Base-by-base conservation (phyloP, 2,113 vertebrate genomes). In the Caracal caracal region DNA sequence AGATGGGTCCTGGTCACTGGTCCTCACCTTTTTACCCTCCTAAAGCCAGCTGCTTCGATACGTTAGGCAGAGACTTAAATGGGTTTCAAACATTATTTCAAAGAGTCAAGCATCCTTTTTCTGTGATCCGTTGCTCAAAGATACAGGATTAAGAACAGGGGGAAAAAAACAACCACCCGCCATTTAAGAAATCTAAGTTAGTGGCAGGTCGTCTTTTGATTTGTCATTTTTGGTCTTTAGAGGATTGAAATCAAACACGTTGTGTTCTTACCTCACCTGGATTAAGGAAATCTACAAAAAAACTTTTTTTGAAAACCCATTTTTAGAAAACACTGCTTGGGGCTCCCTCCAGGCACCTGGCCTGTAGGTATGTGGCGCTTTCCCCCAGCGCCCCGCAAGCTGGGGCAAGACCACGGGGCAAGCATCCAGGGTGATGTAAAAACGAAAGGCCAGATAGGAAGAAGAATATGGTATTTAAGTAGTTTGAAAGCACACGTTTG, bases 391-490 rank as follows among this genome's bases (percentile, higher is more conserved):
- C 35, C 75, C 76, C n/a, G 49, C 93, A 94, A 96, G 88, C 95
- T 37, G 90, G 0, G 26, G 95, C 95, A 96, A 75, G 92, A 95
- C 53, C 6, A 3, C 2, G 51, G 92, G 91, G 94, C 33, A 97
- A 87, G 87, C 76, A 92, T 92, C 83, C 98, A 98, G 96, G 95
- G 94, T 28, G 82, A 97, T 61, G 68, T 1, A 96, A 97, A 97
- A 95, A 3, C 73, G 82, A 95, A 97, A 96, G 88, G 63, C 80
- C 28, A 95, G 73, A 94, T 35, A 85, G 92, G 96, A 93, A 92
- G 92, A 37, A 30, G 92, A 97, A 86, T 88, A 86, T 82, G 97
- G 96, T 65, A 49, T 24, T 91, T 96, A 94, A 98, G 96, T 73
- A 75, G 94, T 97, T 83, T 66, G 97, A 96, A 68, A 97, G 97